These are phyloP conservation scores for Sibirionetta formosa DNA, from an alignment of 2,797 vertebrate genomes.

Conservation along the genomic window DNA sequence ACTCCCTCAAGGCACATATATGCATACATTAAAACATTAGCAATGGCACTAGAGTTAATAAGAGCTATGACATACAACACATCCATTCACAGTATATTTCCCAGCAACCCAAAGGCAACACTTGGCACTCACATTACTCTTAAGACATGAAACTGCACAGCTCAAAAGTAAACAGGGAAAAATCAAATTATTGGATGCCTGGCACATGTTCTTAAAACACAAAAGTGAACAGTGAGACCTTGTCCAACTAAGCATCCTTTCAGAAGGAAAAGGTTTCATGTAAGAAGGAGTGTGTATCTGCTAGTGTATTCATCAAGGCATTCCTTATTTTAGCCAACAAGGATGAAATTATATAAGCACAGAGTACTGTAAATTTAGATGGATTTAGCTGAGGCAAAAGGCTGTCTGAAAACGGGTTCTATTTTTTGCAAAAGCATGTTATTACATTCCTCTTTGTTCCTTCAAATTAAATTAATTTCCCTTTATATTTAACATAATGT, in stretches of 20 bases:
- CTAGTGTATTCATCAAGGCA: neutral
- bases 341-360: neutral
- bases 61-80: slow-evolving; percentile 69
- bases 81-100: slow-evolving; percentile 33
- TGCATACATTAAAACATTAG: slow-evolving; percentile 80
- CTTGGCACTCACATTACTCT: neutral
- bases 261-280: neutral
- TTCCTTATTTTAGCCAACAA: neutral
- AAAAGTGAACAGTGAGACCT: neutral
- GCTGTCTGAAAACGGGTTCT: neutral
- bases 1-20: slow-evolving; percentile 73
- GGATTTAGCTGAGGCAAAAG: neutral
- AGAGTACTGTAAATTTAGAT: neutral
- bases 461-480: neutral
- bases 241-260: rapidly evolving
- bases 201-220: neutral
- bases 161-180: neutral
- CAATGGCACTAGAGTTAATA: slow-evolving; percentile 75
- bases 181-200: neutral
- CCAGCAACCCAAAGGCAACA: neutral
- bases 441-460: neutral
- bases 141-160: neutral
- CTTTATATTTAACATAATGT: neutral
- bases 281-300: neutral
- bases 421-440: neutral